A percentile compares a stretch with the other conserved stretches of the same genome.
Evolutionary conservation across 2,888 invertebrate genomes (phyloP).

Genomic region (Ephialtes manifestator): DNA sequence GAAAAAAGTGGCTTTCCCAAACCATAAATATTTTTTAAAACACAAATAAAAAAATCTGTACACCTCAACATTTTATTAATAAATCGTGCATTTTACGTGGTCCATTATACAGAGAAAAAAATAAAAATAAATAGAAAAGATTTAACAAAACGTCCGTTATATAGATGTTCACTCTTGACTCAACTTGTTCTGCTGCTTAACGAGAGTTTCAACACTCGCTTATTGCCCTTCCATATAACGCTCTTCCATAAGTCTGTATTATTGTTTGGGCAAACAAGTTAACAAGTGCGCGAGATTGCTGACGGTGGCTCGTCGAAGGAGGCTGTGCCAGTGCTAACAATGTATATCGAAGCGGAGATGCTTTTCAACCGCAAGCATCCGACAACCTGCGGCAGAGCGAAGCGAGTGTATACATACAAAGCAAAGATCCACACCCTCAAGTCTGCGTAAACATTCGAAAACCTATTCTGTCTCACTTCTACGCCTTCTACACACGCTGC

Average conservation of each 20-base stretch:
- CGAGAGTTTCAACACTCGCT: conserved; percentile 3
- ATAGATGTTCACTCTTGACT: background rate
- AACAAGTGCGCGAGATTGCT: conserved; percentile 59
- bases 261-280: conserved; percentile 67
- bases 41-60: no score
- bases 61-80: no score
- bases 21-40: no score
- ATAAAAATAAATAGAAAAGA: no score
- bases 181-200: background rate
- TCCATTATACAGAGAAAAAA: no score
- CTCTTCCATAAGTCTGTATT: conserved; percentile 4
- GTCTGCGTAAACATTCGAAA: conserved; percentile 58
- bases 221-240: conserved; percentile 6
- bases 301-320: conserved; percentile 4
- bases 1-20: no score
- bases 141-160: no score
- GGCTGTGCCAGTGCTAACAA: conserved; percentile 59
- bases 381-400: conserved; percentile 28
- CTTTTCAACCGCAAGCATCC: conserved; percentile 54
- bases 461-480: conserved; percentile 14
- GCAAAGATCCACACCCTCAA: conserved; percentile 65
- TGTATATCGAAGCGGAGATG: conserved; percentile 64
- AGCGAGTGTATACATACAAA: conserved; percentile 50
- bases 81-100: no score
- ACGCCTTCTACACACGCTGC: background rate